These are phyloP conservation scores for Conchocele bisecta DNA, from an alignment of 2,888 invertebrate species.

Conservation along the genomic window DNA sequence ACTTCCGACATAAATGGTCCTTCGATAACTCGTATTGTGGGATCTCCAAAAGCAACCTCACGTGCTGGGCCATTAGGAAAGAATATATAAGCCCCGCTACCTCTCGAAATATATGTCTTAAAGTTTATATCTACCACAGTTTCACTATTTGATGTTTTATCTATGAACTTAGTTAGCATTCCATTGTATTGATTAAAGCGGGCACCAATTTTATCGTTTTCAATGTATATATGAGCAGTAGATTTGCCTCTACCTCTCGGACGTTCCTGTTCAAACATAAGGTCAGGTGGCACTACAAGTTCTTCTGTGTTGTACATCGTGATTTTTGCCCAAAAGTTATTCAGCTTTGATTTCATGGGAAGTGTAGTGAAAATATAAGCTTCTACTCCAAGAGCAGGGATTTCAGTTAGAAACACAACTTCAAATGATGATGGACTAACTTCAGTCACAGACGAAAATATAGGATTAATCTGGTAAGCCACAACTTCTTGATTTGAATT, in stretches of 20 bases:
- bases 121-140: conserved; percentile 84
- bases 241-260: conserved; percentile 42
- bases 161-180: conserved; percentile 88
- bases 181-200: conserved; percentile 69
- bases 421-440: conserved; percentile 83
- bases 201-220: conserved; percentile 68
- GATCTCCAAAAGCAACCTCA: conserved; percentile 61
- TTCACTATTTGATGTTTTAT: conserved; percentile 88
- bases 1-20: conserved; percentile 93
- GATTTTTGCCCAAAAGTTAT: conserved; percentile 65
- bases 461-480: conserved; percentile 92
- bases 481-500: conserved; percentile 83
- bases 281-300: conserved; percentile 61
- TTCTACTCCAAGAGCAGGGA: conserved; percentile 90
- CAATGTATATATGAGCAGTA: conserved; percentile 56
- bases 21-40: conserved; percentile 91
- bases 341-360: conserved; percentile 43
- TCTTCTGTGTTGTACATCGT: conserved; percentile 65
- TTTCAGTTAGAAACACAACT: conserved; percentile 89
- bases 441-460: conserved; percentile 86
- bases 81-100: conserved; percentile 82
- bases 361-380: conserved; percentile 84
- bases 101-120: conserved; percentile 91
- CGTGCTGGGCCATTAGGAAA: conserved; percentile 73
- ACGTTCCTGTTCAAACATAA: conserved; percentile 57